phyloP scores from a whole-genome alignment of 2,888 invertebrate species.

The Beris morrisii region DNA sequence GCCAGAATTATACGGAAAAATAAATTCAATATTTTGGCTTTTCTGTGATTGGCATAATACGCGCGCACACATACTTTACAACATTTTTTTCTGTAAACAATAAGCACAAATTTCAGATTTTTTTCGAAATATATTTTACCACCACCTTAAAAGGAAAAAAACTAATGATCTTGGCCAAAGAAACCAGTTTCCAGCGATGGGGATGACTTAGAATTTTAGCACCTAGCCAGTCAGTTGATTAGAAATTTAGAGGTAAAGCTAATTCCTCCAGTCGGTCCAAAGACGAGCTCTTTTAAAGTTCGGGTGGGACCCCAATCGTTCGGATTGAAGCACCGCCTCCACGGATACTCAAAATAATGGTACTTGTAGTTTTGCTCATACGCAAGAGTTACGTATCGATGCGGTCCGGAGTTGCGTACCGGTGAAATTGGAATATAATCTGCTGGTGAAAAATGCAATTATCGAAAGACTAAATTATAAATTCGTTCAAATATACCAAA shows the following conservation, averaged over 20 bases:
- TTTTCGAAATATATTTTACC: neutral
- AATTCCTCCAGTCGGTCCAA: conserved; percentile 10
- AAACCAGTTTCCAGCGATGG: neutral
- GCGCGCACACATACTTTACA: no score
- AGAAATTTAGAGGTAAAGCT: neutral
- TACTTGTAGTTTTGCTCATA: conserved; percentile 23
- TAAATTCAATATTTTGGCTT: no score
- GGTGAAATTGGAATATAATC: neutral
- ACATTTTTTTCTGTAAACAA: neutral
- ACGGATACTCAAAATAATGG: conserved; percentile 22
- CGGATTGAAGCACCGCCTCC: conserved; percentile 18
- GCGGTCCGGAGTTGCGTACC: neutral
- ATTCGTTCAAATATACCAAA: neutral
- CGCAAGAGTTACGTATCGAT: conserved; percentile 6
- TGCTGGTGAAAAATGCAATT: neutral
- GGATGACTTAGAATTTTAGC: neutral
- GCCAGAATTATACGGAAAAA: no score
- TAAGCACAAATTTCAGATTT: neutral
- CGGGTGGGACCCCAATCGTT: conserved; percentile 17
- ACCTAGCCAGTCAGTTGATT: neutral
- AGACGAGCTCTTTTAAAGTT: conserved; percentile 10
- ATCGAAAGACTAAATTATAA: neutral
- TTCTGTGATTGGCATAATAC: no score
- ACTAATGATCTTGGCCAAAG: neutral
- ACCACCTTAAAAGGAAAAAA: neutral